phyloP scores from a whole-genome alignment of 2,888 invertebrate genomes.

The Cheilosia urbana region DNA sequence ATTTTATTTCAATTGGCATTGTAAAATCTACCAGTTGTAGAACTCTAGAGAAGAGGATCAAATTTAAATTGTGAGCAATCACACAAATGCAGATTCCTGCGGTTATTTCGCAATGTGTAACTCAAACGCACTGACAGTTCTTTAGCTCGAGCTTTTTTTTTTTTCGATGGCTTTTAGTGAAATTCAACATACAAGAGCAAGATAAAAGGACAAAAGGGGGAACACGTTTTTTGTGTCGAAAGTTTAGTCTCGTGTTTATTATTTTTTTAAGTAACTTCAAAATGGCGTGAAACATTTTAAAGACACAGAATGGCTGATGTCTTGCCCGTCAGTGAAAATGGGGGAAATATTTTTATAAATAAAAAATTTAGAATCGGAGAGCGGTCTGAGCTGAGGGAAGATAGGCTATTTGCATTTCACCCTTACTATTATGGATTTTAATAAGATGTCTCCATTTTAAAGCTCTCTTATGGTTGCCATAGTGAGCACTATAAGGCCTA shows the following conservation, averaged over 20 bases:
- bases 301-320: constrained; percentile 21
- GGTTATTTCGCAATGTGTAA: constrained; percentile 35
- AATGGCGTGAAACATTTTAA: constrained; percentile 40
- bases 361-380: constrained; percentile 33
- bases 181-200: constrained; percentile 41
- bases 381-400: too few relatives aligned
- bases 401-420: too few relatives aligned
- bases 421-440: too few relatives aligned
- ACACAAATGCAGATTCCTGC: constrained; percentile 13
- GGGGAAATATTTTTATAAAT: constrained; percentile 15
- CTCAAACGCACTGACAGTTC: constrained; percentile 6
- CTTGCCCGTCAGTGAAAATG: background rate
- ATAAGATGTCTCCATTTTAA: too few relatives aligned
- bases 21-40: background rate
- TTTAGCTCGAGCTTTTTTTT: background rate
- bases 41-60: background rate
- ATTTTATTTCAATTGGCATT: constrained; percentile 4
- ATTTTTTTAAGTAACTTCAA: constrained; percentile 20
- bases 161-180: constrained; percentile 18
- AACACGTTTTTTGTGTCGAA: constrained; percentile 15
- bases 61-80: constrained; percentile 9
- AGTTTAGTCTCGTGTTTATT: background rate
- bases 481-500: too few relatives aligned
- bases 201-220: background rate
- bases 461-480: too few relatives aligned